Conservation (phyloP, 2,888 invertebrate species). For the Drosophila mimica region DNA sequence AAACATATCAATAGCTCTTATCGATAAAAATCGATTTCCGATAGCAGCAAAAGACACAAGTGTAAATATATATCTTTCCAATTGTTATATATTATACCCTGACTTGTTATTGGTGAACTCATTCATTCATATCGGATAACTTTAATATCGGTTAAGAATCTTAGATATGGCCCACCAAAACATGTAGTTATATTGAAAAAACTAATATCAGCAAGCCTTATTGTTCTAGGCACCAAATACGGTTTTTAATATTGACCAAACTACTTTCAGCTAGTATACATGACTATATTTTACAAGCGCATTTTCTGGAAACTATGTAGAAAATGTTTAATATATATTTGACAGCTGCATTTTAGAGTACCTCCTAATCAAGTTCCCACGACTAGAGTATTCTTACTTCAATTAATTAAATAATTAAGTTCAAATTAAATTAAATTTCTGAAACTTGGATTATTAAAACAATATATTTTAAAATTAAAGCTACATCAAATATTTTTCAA, state of each 20-base stretch:
- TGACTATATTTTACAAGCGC: not conserved
- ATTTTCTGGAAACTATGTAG: not conserved
- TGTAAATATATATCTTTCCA: not conserved
- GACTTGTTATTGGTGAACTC: not conserved
- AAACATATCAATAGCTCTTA: not conserved
- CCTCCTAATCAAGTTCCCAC: not conserved
- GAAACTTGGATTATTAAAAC: not conserved
- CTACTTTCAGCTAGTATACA: not conserved
- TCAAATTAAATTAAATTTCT: not conserved
- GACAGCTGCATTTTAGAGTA: not conserved
- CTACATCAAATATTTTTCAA: not conserved
- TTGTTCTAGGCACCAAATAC: not conserved
- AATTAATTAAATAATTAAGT: not conserved
- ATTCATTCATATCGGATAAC: not conserved
- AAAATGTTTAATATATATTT: not conserved
- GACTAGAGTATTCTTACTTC: not conserved
- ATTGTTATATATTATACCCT: not conserved
- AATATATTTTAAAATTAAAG: not conserved
- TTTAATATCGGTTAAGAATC: not conserved
- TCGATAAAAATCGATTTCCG: not conserved
- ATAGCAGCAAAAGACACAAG: not conserved
- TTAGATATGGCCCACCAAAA: not conserved
- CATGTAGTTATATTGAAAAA: not conserved
- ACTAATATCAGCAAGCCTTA: not conserved
- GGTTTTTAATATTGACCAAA: not conserved